Evolutionary conservation across 1,140 invertebrate species (phyloP), one percentile per base, ranked within the genome.

Genomic region (Drosophila rhopaloa): DNA sequence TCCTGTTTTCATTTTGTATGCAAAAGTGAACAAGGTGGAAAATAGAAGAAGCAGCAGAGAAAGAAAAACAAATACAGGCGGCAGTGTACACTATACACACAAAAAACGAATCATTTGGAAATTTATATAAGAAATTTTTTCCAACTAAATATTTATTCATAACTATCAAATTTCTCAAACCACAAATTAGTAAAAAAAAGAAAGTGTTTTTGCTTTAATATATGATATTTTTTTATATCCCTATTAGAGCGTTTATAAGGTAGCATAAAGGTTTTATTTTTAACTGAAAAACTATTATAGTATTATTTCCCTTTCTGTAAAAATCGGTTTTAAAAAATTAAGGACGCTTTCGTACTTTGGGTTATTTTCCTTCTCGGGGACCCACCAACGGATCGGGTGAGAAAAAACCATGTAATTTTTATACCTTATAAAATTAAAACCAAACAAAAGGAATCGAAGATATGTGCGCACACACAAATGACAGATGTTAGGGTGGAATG

Each of bases 371-470:
- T 60, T 14, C 57, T 66, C 27, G 59, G 37, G 29, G 41, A 46
- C 29, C 7, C 7, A 7, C 41, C 38, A 58, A 51, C 29, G 54
- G 40, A 50, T 35, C 41, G 61, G 37, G 35, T 16, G 8, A 37
- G 67, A 16, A 19, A 13, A 16, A 32, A 13, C 43, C 51, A 83
- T 80, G 65, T 80, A 76, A 76, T 83, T 84, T 83, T 76, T 79
- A 83, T 76, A 72, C 81, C 80, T 76, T 79, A 65, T 75, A 76
- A 84, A 79, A 76, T 58, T 50, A 35, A 75, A 62, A 37, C 60
- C 37, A 44, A 67, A 67, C 63, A 67, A 67, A 67, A 48, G 60
- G 63, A 48, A 67, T 67, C 44, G 44, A 66, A 63, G 44, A 54
- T 50, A 46, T 38, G 50, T 55, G 50, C 50, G 37, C 47, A 51